Evolutionary conservation across 2,797 vertebrate genomes (phyloP).

Genomic region (Mustela erminea): DNA sequence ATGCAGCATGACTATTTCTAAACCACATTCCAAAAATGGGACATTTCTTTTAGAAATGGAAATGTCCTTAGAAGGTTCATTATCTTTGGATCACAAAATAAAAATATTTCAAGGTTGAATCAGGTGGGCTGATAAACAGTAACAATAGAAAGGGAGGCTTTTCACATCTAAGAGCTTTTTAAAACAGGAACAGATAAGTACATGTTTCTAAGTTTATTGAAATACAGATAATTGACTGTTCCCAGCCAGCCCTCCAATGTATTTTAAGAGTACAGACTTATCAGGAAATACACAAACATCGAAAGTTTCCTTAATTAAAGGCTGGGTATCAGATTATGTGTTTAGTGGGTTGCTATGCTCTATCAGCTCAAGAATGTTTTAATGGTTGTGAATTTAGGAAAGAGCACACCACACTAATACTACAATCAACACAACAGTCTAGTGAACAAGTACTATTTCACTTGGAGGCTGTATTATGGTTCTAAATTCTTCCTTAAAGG

Average conservation of each 20-base stretch:
- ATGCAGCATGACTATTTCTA: slow-evolving; percentile 53
- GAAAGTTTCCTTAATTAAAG: slow-evolving; percentile 56
- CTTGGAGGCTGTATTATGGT: not conserved
- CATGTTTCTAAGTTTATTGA: slow-evolving; percentile 60
- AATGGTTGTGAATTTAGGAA: slow-evolving; percentile 1
- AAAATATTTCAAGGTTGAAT: slow-evolving; percentile 54
- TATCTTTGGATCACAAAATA: slow-evolving; percentile 46
- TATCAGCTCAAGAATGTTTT: not conserved
- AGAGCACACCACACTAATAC: not conserved
- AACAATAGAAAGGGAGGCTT: slow-evolving; percentile 39
- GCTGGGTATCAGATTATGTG: not conserved
- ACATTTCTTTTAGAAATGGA: slow-evolving; percentile 55
- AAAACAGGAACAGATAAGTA: slow-evolving; percentile 61
- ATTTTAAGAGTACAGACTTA: slow-evolving; percentile 55
- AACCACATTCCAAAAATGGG: slow-evolving; percentile 43
- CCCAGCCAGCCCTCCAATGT: slow-evolving; percentile 25
- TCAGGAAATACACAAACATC: slow-evolving; percentile 8
- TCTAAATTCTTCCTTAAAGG: slow-evolving; percentile 51
- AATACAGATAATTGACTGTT: slow-evolving; percentile 49
- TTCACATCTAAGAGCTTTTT: slow-evolving; percentile 57
- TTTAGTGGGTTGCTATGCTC: slow-evolving; percentile 41
- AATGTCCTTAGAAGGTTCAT: slow-evolving; percentile 41
- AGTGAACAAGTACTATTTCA: slow-evolving; percentile 34
- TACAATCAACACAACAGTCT: not conserved
- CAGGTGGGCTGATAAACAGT: slow-evolving; percentile 41